Evolutionary conservation across 2,888 invertebrate species (phyloP).

Genomic region (Megastigmus dorsalis): DNA sequence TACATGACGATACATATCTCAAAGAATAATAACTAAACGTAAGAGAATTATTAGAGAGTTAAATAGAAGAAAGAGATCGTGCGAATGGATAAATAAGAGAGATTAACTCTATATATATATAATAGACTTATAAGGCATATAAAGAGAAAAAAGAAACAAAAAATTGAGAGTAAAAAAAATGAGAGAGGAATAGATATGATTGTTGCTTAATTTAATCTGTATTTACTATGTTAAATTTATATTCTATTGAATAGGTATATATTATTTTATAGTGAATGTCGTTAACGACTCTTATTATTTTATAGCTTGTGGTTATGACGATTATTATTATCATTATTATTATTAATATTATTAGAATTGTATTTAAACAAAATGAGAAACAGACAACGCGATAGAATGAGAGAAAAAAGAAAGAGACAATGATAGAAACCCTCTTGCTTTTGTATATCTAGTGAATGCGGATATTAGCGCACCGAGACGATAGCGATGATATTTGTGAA

Average conservation of each 20-base stretch:
- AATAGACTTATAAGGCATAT: conserved; percentile 44
- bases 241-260: conserved; percentile 73
- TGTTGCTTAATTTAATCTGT: conserved; percentile 74
- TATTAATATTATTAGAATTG: conserved; percentile 63
- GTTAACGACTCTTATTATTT: conserved; percentile 59
- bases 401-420: conserved; percentile 43
- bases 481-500: conserved; percentile 36
- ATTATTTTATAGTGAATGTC: conserved; percentile 58
- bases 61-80: conserved; percentile 40
- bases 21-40: conserved; percentile 74
- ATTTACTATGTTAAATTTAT: conserved; percentile 72
- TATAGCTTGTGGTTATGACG: conserved; percentile 56
- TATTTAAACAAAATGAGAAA: conserved; percentile 58
- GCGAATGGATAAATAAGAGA: conserved; percentile 52
- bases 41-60: conserved; percentile 65
- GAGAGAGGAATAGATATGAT: conserved; percentile 61
- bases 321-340: conserved; percentile 52
- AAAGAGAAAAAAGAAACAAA: conserved; percentile 37
- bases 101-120: conserved; percentile 52
- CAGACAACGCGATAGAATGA: conserved; percentile 39
- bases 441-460: conserved; percentile 51
- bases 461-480: conserved; percentile 27
- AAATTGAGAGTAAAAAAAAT: conserved; percentile 41
- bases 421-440: conserved; percentile 47
- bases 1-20: conserved; percentile 75